Conservation (phyloP, 2,113 vertebrate genomes). For the Anarhynchus alexandrinus region DNA sequence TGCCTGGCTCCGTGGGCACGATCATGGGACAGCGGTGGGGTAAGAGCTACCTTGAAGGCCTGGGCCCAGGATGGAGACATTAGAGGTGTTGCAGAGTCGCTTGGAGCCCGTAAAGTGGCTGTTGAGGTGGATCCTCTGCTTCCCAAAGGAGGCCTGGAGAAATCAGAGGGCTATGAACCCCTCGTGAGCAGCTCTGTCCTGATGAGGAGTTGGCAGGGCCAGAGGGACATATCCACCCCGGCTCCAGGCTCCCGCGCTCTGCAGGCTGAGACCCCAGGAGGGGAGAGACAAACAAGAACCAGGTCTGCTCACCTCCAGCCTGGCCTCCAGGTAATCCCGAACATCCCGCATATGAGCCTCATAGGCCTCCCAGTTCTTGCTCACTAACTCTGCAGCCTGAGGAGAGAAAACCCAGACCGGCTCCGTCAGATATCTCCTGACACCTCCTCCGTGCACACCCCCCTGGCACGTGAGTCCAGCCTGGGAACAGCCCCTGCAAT, state of each 20-base stretch:
- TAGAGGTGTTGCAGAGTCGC: conserved; percentile 90
- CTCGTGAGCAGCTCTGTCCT: background rate
- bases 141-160: conserved; percentile 81
- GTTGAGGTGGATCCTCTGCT: conserved; percentile 82
- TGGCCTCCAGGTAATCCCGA: conserved; percentile 86
- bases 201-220: background rate
- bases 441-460: fast-evolving
- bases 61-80: conserved; percentile 88
- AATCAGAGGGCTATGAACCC: background rate
- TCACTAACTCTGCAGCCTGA: conserved; percentile 93
- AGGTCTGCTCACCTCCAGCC: conserved; percentile 75
- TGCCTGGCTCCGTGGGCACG: background rate
- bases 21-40: fast-evolving
- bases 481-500: background rate
- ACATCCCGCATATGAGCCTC: conserved; percentile 81
- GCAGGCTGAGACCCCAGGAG: background rate
- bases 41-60: conserved; percentile 80
- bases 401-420: background rate
- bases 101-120: conserved; percentile 78
- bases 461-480: background rate
- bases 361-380: conserved; percentile 77
- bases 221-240: background rate
- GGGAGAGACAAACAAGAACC: background rate
- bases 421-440: background rate
- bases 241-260: background rate